A percentile compares a stretch with the other conserved stretches of the same genome.
These are phyloP conservation scores for Chironomus tepperi DNA, from an alignment of 1,140 invertebrate species.

Conservation along the genomic window DNA sequence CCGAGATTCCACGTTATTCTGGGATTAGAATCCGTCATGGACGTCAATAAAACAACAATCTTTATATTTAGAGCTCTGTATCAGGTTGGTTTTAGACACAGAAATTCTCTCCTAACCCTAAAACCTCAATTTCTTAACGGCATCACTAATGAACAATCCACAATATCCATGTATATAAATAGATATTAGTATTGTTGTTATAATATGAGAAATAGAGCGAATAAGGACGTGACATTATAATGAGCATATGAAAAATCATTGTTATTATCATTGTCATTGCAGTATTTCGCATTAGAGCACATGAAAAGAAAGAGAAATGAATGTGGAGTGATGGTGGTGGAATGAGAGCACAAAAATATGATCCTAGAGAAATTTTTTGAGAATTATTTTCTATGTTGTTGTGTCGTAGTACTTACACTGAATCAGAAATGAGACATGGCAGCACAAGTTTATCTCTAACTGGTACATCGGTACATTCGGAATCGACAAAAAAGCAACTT, in stretches of 20 bases:
- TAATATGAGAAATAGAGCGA: no score
- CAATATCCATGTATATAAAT: no score
- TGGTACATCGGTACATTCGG: constrained; percentile 36
- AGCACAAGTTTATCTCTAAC: constrained; percentile 71
- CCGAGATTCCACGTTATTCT: no score
- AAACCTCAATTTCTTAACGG: no score
- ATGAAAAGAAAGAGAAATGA: background rate
- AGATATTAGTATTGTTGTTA: no score
- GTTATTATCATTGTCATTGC: constrained; percentile 1
- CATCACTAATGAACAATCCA: no score
- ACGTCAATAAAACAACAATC: no score
- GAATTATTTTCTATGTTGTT: no score
- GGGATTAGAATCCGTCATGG: no score
- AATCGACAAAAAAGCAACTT: constrained; percentile 58
- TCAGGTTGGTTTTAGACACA: no score
- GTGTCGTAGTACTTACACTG: constrained; percentile 33
- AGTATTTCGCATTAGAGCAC: background rate
- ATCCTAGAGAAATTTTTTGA: background rate
- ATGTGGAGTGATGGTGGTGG: background rate
- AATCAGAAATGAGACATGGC: constrained; percentile 70
- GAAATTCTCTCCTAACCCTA: no score
- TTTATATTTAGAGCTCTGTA: no score
- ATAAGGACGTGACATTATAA: background rate
- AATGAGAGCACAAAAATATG: background rate
- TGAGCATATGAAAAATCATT: background rate